Conservation (phyloP, 2,113 vertebrate species). For the Phaethornis superciliosus region DNA sequence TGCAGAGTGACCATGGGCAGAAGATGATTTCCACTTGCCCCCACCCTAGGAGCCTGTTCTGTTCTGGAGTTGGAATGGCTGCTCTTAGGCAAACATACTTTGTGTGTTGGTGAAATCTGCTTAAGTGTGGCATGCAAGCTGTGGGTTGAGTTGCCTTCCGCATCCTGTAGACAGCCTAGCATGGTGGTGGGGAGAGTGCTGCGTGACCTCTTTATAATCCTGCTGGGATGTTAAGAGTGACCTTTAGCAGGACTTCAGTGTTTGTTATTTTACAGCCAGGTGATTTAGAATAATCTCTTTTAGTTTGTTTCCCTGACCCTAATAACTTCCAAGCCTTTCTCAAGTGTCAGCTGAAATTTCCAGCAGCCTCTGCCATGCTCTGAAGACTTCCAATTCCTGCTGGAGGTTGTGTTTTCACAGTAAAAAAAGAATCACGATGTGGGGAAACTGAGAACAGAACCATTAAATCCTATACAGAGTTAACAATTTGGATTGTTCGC, state of each 20-base stretch:
- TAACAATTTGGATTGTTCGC: background rate
- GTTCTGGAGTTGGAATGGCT: background rate
- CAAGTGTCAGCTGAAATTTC: background rate
- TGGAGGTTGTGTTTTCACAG: background rate
- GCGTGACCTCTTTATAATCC: background rate
- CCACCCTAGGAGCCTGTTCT: background rate
- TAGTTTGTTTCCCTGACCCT: background rate
- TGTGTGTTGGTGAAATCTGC: background rate
- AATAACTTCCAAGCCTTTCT: background rate
- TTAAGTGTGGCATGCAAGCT: background rate
- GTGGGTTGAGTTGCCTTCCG: background rate
- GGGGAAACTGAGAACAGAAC: background rate
- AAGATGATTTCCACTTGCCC: background rate
- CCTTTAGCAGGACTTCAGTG: background rate
- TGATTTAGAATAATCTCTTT: background rate
- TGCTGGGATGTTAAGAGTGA: background rate
- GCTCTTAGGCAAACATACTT: background rate
- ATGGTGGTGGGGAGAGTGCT: background rate
- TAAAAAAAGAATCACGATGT: background rate
- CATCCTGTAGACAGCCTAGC: background rate
- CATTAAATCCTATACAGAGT: background rate
- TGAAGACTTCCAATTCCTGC: background rate
- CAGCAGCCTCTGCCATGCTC: background rate
- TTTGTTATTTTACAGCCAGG: background rate
- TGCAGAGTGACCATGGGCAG: background rate